These are phyloP conservation scores for Eristalis pertinax DNA, from an alignment of 2,888 invertebrate species.

Conservation along the genomic window DNA sequence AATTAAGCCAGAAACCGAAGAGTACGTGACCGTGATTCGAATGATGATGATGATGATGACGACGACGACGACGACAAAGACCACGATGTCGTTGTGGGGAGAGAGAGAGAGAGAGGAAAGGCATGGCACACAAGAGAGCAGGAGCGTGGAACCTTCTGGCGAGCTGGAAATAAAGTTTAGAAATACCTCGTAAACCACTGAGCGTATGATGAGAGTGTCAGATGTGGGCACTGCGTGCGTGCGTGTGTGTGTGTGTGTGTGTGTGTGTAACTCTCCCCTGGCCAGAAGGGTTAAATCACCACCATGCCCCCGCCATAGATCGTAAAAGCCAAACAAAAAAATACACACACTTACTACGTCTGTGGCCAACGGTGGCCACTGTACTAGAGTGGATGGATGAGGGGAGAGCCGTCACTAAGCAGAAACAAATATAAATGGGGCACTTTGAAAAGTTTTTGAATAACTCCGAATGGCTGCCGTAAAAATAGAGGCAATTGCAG, in stretches of 20 bases:
- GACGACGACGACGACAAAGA: slow-evolving; percentile 4
- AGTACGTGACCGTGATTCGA: slow-evolving; percentile 45
- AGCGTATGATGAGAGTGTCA: slow-evolving; percentile 51
- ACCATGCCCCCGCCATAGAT: slow-evolving; percentile 28
- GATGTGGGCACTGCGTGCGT: slow-evolving; percentile 15
- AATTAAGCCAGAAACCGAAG: slow-evolving; percentile 63
- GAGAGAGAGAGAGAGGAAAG: neutral
- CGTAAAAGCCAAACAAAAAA: slow-evolving; percentile 32
- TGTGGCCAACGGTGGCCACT: neutral
- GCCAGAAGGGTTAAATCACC: slow-evolving; percentile 47
- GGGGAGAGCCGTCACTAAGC: slow-evolving; percentile 40
- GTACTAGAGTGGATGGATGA: neutral
- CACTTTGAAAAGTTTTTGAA: slow-evolving; percentile 52
- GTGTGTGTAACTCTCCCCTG: slow-evolving; percentile 16
- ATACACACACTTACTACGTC: neutral
- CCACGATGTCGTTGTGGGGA: slow-evolving; percentile 6
- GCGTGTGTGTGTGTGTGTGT: neutral
- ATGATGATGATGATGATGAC: slow-evolving; percentile 27
- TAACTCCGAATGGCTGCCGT: slow-evolving; percentile 49
- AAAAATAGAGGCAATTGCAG: slow-evolving; percentile 69
- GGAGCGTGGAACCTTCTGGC: slow-evolving; percentile 56
- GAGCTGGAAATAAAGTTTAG: slow-evolving; percentile 64
- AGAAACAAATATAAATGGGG: slow-evolving; percentile 64
- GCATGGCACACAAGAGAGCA: neutral
- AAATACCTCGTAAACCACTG: slow-evolving; percentile 62